Evolutionary conservation across 2,113 vertebrate genomes (phyloP).

Genomic region (Pholis gunnellus): DNA sequence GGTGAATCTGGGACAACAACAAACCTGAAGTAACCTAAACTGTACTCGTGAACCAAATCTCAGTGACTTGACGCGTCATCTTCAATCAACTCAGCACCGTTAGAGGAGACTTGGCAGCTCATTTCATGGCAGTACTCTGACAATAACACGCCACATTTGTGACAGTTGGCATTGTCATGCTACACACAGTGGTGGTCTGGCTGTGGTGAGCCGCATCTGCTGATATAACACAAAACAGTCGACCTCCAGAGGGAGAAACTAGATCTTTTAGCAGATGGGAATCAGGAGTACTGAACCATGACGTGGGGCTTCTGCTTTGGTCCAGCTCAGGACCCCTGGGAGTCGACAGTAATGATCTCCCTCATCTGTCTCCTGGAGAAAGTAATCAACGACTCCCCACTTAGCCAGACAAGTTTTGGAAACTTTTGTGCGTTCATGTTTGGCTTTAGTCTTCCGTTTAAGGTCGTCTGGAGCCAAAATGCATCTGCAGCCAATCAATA

Average conservation of each 20-base stretch:
- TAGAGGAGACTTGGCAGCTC: not conserved
- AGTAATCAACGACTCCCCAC: constrained; percentile 13
- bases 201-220: constrained; percentile 1
- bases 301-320: not conserved
- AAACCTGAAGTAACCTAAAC: not conserved
- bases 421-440: constrained; percentile 29
- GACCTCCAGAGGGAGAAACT: not conserved
- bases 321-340: not conserved
- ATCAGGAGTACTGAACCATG: constrained; percentile 10
- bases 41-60: not conserved
- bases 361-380: constrained; percentile 37
- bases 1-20: not conserved
- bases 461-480: constrained; percentile 26
- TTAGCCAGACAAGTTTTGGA: constrained; percentile 45
- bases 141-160: not conserved
- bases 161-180: not conserved
- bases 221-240: constrained; percentile 3
- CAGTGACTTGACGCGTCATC: no score
- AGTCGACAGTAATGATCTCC: not conserved
- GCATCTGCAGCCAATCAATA: constrained; percentile 56
- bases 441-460: constrained; percentile 41
- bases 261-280: not conserved
- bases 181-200: not conserved
- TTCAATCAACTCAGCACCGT: not conserved
- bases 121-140: not conserved